phyloP scores from a whole-genome alignment of 2,113 vertebrate genomes.

The Catharus fuscescens region DNA sequence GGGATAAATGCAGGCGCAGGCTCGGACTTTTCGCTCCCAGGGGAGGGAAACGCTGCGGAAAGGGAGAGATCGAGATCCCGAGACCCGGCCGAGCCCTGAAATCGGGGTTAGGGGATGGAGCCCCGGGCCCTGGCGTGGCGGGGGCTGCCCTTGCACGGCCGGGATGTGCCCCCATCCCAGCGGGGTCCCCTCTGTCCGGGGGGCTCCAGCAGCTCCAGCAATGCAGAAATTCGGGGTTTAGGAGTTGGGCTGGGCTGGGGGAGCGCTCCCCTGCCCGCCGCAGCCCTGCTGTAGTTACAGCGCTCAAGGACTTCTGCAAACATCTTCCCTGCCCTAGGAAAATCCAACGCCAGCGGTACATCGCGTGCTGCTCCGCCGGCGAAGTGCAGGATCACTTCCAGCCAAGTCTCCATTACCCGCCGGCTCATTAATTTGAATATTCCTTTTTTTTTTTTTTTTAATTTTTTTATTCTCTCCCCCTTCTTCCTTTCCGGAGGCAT shows the following conservation, averaged over 20 bases:
- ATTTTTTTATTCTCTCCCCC: not conserved
- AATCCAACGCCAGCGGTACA: not conserved
- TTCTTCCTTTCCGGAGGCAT: slow-evolving; percentile 25
- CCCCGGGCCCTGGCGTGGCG: not conserved
- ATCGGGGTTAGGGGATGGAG: accelerated
- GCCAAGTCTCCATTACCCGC: slow-evolving; percentile 52
- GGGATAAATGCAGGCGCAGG: not conserved
- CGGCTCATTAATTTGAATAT: slow-evolving; percentile 50
- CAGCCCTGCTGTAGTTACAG: slow-evolving; percentile 39
- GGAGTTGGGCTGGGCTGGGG: not conserved
- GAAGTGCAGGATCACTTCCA: slow-evolving; percentile 29
- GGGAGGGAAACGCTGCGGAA: not conserved
- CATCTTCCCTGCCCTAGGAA: not conserved
- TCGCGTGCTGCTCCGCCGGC: not conserved
- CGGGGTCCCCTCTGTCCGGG: not conserved
- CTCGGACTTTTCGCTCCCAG: not conserved
- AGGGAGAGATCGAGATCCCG: not conserved
- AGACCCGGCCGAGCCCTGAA: not conserved
- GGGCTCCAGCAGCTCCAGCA: not conserved
- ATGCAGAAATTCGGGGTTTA: not conserved
- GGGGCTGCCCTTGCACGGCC: too few relatives aligned
- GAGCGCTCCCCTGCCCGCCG: not conserved
- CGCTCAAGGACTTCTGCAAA: slow-evolving; percentile 60
- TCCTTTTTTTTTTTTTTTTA: not conserved
- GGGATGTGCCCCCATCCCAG: accelerated